These are phyloP conservation scores for Mionectes olivaceus DNA, from an alignment of 2,797 vertebrate genomes.

Conservation along the genomic window DNA sequence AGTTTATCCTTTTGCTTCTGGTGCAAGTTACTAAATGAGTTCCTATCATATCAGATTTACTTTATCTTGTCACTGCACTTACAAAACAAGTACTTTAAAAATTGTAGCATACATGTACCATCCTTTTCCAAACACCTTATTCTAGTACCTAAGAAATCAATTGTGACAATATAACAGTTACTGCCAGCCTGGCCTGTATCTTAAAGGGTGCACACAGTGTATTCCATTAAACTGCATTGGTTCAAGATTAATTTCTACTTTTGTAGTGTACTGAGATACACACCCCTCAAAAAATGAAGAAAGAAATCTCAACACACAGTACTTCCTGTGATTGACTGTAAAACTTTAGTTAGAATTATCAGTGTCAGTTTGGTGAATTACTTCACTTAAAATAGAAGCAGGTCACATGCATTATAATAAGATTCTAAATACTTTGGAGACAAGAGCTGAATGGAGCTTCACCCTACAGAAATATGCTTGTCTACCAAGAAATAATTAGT, in stretches of 20 bases:
- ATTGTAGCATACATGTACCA: slow-evolving; percentile 17
- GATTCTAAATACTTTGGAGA: slow-evolving; percentile 55
- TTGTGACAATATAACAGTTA: neutral
- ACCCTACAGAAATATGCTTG: slow-evolving; percentile 51
- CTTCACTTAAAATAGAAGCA: slow-evolving; percentile 57
- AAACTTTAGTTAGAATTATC: slow-evolving; percentile 45
- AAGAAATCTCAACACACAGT: neutral
- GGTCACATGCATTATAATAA: slow-evolving; percentile 57
- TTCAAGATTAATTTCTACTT: neutral
- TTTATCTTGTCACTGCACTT: slow-evolving; percentile 42
- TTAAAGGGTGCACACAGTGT: neutral
- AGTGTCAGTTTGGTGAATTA: slow-evolving; percentile 58
- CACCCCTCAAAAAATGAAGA: neutral
- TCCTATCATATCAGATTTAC: slow-evolving; percentile 15
- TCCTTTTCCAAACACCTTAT: slow-evolving; percentile 31
- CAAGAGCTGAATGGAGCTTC: slow-evolving; percentile 49
- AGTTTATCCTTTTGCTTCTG: slow-evolving; percentile 30
- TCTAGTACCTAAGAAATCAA: neutral
- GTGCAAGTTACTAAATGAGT: slow-evolving; percentile 3
- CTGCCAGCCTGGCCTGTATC: neutral
- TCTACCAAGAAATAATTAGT: slow-evolving; percentile 41
- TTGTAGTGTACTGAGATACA: neutral
- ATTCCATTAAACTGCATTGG: neutral
- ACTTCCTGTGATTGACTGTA: slow-evolving; percentile 9
- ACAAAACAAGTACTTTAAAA: slow-evolving; percentile 54